Conservation (phyloP, 2,888 invertebrate genomes). For the Ischnura elegans region DNA sequence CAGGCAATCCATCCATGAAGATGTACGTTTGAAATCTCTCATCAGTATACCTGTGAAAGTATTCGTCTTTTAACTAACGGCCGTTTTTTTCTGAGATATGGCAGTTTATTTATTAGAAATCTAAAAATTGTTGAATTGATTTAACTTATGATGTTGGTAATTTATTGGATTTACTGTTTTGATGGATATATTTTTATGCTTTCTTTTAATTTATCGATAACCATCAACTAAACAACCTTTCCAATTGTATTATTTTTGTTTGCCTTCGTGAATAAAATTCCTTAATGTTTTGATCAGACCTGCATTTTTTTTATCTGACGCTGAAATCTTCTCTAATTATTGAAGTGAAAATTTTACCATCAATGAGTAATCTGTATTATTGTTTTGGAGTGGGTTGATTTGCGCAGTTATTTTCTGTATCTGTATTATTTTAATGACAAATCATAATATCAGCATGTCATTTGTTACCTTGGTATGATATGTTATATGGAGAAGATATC, state of each 20-base stretch:
- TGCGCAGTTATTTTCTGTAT: no score
- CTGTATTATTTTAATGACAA: no score
- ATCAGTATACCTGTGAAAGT: conserved; percentile 15
- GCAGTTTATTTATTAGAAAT: conserved; percentile 20
- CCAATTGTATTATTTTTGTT: background rate
- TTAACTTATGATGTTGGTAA: background rate
- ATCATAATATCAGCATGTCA: no score
- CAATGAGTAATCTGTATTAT: no score
- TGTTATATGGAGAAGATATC: no score
- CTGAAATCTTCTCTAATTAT: no score
- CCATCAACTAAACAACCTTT: background rate
- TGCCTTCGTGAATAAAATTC: background rate
- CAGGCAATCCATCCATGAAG: background rate
- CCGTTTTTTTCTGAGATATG: background rate
- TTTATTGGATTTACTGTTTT: background rate
- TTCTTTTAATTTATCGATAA: background rate
- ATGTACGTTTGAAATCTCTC: background rate
- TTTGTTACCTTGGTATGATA: no score
- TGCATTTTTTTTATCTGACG: no score
- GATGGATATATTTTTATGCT: background rate
- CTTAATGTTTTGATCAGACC: background rate
- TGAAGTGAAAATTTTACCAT: no score
- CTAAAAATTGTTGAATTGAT: background rate
- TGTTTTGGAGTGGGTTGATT: no score
- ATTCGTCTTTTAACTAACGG: background rate